These are phyloP conservation scores for Lethocerus indicus DNA, from an alignment of 1,140 invertebrate species.

Conservation along the genomic window DNA sequence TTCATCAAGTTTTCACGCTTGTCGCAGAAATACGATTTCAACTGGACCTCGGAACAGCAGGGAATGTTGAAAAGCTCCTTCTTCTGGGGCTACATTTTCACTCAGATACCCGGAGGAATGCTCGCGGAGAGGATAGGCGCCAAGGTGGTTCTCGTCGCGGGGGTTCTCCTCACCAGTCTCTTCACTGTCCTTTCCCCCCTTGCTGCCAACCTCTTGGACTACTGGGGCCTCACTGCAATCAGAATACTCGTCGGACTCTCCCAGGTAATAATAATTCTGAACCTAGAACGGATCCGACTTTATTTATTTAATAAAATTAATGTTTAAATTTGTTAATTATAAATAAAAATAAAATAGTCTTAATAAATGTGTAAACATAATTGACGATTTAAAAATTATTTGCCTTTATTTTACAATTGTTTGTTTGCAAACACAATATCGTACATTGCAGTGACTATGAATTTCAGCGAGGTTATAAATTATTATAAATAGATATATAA, in stretches of 20 bases:
- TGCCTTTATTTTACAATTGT: neutral
- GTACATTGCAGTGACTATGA: neutral
- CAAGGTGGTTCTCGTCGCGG: conserved; percentile 32
- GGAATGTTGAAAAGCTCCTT: conserved; percentile 33
- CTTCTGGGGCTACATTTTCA: conserved; percentile 37
- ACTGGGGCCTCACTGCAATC: conserved; percentile 24
- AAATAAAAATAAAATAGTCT: neutral
- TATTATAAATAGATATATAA: no score
- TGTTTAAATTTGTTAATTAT: neutral
- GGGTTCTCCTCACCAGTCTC: conserved; percentile 27
- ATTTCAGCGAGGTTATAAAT: no score
- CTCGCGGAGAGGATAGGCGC: conserved; percentile 33
- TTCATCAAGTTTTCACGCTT: neutral
- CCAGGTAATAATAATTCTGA: conserved; percentile 3
- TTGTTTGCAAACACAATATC: neutral
- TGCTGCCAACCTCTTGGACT: conserved; percentile 20
- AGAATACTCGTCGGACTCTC: conserved; percentile 28
- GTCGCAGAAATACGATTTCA: conserved; percentile 28
- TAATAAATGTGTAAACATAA: neutral
- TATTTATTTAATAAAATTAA: neutral
- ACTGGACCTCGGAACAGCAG: conserved; percentile 20
- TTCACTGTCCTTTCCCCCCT: conserved; percentile 28
- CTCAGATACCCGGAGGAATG: conserved; percentile 38
- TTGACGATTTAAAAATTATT: neutral
- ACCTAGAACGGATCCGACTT: no score